Base-by-base conservation (phyloP, 2,888 invertebrate genomes). In the Petrolisthes manimaculis region DNA sequence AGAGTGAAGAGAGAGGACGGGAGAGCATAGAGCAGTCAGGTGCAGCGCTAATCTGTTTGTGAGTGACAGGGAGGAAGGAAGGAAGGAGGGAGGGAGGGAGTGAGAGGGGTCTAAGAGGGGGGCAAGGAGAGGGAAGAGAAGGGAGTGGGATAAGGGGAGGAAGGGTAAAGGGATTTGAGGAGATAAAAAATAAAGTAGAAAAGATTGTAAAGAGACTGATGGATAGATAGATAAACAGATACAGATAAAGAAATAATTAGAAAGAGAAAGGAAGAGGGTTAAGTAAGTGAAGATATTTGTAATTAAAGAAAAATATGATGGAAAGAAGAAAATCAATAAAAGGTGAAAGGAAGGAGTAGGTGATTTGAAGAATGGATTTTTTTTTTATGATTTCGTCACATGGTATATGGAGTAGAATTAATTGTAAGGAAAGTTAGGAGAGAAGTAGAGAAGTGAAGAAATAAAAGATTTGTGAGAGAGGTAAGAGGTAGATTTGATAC, bases 51-150 rank as follows among this genome's bases (percentile, higher is more conserved):
- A 6, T 9, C 14, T 74, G 74, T 9, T n/a, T 21, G 8, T 61
- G 81, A 21, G 21, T 61, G 81, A 56, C 14, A 67, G 67, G 61
- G 54, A 81, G 61, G 21, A 55, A n/a, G 79, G n/a, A n/a, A 55
- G 54, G 54, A n/a, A 74, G 8, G 74, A 74, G 74, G 74, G n/a
- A 74, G 5, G 8, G 74, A 21, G 74, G 74, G 74, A 21, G 74
- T 6, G 18, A 74, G n/a, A 74, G 5, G n/a, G 74, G 18, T 12
- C 6, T n/a, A 21, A n/a, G 74, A 5, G n/a, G 74, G 74, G n/a
- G 6, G 8, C 12, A 18, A 55, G 55, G 54, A 79, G 54, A 14
- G 53, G 24, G 21, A 24, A 9, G 21, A 24, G 24, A 75, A 75
- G 18, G 24, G 75, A 21, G 3, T n/a, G 75, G n/a, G n/a, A 75